Evolutionary conservation across 2,797 vertebrate genomes (phyloP).

Genomic region (Podarcis siculus): DNA sequence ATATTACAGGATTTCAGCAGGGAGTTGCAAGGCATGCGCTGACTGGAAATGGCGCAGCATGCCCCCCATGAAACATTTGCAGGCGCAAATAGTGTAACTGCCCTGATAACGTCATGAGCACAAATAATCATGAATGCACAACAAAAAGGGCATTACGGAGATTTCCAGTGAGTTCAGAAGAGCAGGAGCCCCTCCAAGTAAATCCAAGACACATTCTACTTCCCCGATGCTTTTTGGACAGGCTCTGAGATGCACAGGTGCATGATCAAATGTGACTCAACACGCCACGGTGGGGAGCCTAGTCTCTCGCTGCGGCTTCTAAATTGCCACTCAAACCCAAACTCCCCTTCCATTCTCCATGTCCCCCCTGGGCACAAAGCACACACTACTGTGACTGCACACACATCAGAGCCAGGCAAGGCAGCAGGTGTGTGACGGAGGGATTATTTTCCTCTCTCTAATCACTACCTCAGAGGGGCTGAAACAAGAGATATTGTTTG

Average conservation of each 20-base stretch:
- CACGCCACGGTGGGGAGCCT: not conserved
- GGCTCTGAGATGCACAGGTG: not conserved
- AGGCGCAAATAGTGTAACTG: no score
- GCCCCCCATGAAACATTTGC: no score
- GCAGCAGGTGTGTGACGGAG: not conserved
- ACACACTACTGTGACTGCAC: not conserved
- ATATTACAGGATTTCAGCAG: no score
- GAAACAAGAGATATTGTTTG: conserved; percentile 14
- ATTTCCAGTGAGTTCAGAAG: not conserved
- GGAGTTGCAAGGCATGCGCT: no score
- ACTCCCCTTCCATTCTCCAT: no score
- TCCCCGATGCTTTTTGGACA: not conserved
- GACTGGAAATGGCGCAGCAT: no score
- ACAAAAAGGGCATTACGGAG: not conserved
- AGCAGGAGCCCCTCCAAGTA: not conserved
- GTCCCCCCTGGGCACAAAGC: not conserved
- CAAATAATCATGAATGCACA: no score
- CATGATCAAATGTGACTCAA: not conserved
- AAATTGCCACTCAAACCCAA: not conserved
- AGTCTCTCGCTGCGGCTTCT: not conserved
- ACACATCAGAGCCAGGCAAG: not conserved
- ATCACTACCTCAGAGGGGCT: not conserved
- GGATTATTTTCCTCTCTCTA: conserved; percentile 7
- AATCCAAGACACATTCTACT: not conserved
- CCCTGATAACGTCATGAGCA: no score